A percentile compares a stretch with the other conserved stretches of the same genome.
phyloP scores from a whole-genome alignment of 2,797 vertebrate species.

The Poeciliopsis paucimaculata region DNA sequence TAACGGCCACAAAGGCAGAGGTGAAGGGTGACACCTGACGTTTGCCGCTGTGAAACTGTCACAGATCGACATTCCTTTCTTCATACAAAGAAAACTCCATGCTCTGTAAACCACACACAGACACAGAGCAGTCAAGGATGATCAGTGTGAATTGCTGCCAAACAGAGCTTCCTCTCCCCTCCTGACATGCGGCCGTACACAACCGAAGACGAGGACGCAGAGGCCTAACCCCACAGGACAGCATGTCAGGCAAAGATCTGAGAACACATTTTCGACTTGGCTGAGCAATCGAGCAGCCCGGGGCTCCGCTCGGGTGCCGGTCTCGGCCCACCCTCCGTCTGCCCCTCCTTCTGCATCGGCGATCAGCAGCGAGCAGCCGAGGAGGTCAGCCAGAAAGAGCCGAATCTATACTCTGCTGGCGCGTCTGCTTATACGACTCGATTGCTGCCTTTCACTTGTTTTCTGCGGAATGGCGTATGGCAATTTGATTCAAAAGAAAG shows the following conservation, averaged over 20 bases:
- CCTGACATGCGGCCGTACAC: conserved; percentile 39
- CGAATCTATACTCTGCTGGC: conserved; percentile 71
- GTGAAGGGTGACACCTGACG: conserved; percentile 24
- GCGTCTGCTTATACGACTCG: conserved; percentile 60
- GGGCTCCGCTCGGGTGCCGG: conserved; percentile 73
- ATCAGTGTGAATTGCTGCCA: conserved; percentile 69
- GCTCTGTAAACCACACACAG: conserved; percentile 37
- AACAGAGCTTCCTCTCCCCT: conserved; percentile 48
- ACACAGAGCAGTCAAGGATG: conserved; percentile 58
- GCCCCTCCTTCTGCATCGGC: conserved; percentile 61
- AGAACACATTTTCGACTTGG: conserved; percentile 85
- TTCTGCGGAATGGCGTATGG: conserved; percentile 15
- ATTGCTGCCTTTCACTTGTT: conserved; percentile 52
- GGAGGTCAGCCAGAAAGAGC: conserved; percentile 65
- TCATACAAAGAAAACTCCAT: conserved; percentile 41
- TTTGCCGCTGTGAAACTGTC: conserved; percentile 31
- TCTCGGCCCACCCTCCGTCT: conserved; percentile 70
- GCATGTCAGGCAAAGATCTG: conserved; percentile 80
- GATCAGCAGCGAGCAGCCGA: conserved; percentile 61
- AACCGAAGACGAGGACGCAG: conserved; percentile 33
- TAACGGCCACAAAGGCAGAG: conserved; percentile 8
- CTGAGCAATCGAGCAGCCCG: conserved; percentile 81
- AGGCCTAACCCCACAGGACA: conserved; percentile 69
- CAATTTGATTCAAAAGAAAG: conserved; percentile 22
- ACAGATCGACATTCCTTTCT: conserved; percentile 36